Evolutionary conservation across 2,797 vertebrate genomes (phyloP), one percentile per base, ranked within the genome.

Genomic region (Pipistrellus nathusii): DNA sequence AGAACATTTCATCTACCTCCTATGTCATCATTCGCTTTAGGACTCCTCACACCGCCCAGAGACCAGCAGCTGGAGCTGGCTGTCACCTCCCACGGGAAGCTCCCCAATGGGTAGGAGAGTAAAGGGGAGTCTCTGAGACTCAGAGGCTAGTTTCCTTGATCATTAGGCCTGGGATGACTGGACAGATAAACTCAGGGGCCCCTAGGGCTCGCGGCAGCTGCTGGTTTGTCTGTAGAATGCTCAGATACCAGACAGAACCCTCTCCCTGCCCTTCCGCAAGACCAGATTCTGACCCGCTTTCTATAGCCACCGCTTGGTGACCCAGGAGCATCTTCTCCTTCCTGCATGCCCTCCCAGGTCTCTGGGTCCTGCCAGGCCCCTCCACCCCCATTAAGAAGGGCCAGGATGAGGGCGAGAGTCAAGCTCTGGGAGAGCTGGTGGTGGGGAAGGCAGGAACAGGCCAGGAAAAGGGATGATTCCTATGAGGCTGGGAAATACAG

Each of bases 401-500:
- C 13, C 68, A 73, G 59, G 27, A 3, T 38, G 68, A 41, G 64
- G 78, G 72, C 55, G 83, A 66, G 25, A 66, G 38, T 44, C 23
- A 46, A 92, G 32, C 55, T 85, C 41, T n/a, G n/a, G 53, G 5
- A 59, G 4, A 62, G 32, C 44, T 48, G 41, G 35, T 66, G 51
- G 27, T n/a, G 59, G 48, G n/a, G 23, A 87, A 84, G 88, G 90
- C 25, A 88, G 89, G 80, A 59, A 38, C 20, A 72, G 57, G 81
- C 59, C 66, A 93, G 77, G 71, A n/a, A 59, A 69, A 83, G 64
- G 81, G 69, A 62, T 57, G 66, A 83, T 46, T 95, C 90, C 69
- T 92, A 7, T 75, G 89, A 95, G 89, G 91, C 93, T 78, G 82
- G 84, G 85, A 90, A 89, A 83, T 30, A 44, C 5, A 11, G 57